Evolutionary conservation across 2,888 invertebrate species (phyloP).

Genomic region (Leptura quadrifasciata): DNA sequence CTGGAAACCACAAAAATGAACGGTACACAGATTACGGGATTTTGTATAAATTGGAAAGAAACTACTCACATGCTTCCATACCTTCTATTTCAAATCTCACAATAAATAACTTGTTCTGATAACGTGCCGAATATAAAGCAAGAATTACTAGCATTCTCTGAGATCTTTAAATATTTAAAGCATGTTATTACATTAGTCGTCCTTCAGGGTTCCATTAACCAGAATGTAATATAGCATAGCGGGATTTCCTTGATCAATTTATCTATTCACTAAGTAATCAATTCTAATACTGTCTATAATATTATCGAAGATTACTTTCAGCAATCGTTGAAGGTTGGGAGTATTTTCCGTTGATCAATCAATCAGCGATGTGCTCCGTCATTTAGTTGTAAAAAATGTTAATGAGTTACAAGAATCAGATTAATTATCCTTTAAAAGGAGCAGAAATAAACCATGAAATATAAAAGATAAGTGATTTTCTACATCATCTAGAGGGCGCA

Average conservation of each 20-base stretch:
- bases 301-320: not conserved
- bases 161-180: slow-evolving; percentile 4
- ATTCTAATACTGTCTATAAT: not conserved
- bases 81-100: not conserved
- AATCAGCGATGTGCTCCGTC: not conserved
- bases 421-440: not conserved
- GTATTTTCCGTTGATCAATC: not conserved
- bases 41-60: not conserved
- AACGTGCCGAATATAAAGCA: not conserved
- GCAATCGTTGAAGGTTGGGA: not conserved
- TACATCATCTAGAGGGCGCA: not conserved
- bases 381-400: not conserved
- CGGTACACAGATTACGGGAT: not conserved
- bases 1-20: not conserved
- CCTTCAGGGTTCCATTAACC: slow-evolving; percentile 14
- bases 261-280: not conserved
- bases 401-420: not conserved
- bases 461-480: not conserved
- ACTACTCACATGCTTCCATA: not conserved
- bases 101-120: not conserved
- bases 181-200: not conserved
- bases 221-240: slow-evolving; percentile 3
- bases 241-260: not conserved
- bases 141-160: not conserved
- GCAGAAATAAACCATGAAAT: not conserved